Evolutionary conservation across 2,888 invertebrate genomes (phyloP).

Genomic region (Dastarcus helophoroides): DNA sequence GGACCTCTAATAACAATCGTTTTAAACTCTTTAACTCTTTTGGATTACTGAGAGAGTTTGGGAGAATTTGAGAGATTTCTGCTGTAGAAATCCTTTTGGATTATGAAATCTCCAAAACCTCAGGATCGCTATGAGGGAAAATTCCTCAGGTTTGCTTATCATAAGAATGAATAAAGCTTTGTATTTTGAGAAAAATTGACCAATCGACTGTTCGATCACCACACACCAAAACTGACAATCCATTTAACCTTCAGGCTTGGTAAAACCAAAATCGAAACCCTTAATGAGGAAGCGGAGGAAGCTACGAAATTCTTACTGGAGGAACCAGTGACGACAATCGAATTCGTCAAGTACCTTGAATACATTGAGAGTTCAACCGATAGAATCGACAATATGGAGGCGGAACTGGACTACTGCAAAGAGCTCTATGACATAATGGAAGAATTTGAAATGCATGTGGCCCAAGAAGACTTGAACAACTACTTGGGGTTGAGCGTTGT

Average conservation of each 20-base stretch:
- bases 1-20: no score
- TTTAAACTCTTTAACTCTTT: no score
- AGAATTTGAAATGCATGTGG: conserved; percentile 60
- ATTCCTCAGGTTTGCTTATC: no score
- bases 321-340: conserved; percentile 58
- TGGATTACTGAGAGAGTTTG: no score
- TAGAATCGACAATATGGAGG: conserved; percentile 58
- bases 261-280: conserved; percentile 41
- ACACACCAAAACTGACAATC: not conserved
- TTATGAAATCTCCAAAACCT: no score
- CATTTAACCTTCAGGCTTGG: conserved; percentile 44
- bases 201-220: no score
- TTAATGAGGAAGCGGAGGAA: conserved; percentile 49
- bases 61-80: no score
- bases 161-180: no score
- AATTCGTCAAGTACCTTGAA: conserved; percentile 58
- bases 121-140: no score
- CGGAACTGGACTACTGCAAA: conserved; percentile 64
- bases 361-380: conserved; percentile 56
- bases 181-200: no score
- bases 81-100: no score
- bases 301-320: conserved; percentile 50
- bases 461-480: conserved; percentile 57
- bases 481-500: conserved; percentile 52
- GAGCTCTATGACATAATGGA: conserved; percentile 78